A percentile compares a stretch with the other conserved stretches of the same genome.
Evolutionary conservation across 2,888 invertebrate genomes (phyloP).

Genomic region (Drosophila formosana): DNA sequence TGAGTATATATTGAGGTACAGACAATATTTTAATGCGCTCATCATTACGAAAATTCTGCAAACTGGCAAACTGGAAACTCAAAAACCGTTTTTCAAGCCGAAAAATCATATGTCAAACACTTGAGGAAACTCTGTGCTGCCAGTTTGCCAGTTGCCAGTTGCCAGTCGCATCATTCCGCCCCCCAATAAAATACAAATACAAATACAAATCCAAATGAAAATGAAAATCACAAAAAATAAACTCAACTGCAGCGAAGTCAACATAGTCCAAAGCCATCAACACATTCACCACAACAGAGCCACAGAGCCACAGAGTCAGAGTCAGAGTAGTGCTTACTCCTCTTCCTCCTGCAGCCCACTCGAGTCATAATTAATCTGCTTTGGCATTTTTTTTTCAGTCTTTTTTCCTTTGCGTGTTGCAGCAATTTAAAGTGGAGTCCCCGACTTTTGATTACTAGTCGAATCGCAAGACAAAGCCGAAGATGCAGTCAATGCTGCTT

Average conservation of each 20-base stretch:
- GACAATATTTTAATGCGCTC: constrained; percentile 62
- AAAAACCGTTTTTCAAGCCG: constrained; percentile 63
- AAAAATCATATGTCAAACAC: constrained; percentile 77
- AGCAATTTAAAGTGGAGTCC: constrained; percentile 74
- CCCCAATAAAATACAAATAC: constrained; percentile 26
- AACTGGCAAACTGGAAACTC: constrained; percentile 62
- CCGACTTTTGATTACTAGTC: constrained; percentile 60
- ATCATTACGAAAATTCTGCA: constrained; percentile 78
- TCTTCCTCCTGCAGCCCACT: constrained; percentile 41
- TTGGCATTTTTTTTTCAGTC: constrained; percentile 57
- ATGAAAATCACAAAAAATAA: constrained; percentile 16
- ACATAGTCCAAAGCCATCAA: constrained; percentile 60
- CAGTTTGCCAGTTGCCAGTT: constrained; percentile 2
- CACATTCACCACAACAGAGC: constrained; percentile 70
- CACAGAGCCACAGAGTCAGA: too few relatives aligned
- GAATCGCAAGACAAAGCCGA: constrained; percentile 50
- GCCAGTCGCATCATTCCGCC: constrained; percentile 24
- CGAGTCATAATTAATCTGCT: constrained; percentile 76
- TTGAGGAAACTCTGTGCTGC: constrained; percentile 37
- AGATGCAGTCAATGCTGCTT: constrained; percentile 53
- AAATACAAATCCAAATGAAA: constrained; percentile 3
- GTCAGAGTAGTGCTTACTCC: constrained; percentile 4
- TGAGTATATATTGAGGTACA: background rate
- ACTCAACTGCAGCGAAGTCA: constrained; percentile 16
- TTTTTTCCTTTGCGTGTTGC: constrained; percentile 68